Conservation (phyloP, 2,888 invertebrate species). For the Chalcis sispes region DNA sequence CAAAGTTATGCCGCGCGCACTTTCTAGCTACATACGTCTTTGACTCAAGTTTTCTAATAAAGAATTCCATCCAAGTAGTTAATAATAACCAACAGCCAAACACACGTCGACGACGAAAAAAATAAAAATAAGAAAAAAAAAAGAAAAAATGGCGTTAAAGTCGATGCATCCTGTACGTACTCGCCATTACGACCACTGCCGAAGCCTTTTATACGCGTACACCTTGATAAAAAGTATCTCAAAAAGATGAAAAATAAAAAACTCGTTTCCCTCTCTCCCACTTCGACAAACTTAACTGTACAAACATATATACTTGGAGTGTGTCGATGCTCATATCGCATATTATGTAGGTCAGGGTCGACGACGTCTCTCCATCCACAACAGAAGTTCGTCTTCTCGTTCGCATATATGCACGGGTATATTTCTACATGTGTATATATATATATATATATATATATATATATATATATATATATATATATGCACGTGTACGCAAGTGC, state of each 20-base stretch:
- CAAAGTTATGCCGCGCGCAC: too few relatives aligned
- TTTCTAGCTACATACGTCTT: constrained; percentile 31
- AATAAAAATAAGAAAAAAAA: not conserved
- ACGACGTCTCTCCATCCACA: constrained; percentile 51
- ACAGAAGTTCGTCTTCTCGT: constrained; percentile 62
- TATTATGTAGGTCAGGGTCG: constrained; percentile 73
- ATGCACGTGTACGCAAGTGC: not conserved
- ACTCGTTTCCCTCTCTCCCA: not conserved
- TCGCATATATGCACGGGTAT: too few relatives aligned
- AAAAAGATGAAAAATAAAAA: not conserved
- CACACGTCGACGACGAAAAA: not conserved
- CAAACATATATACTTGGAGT: constrained; percentile 32
- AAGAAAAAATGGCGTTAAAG: not conserved
- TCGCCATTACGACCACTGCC: too few relatives aligned
- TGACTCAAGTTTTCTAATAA: constrained; percentile 44
- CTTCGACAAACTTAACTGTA: constrained; percentile 59
- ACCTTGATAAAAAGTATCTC: not conserved
- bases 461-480: not conserved
- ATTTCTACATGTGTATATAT: not conserved
- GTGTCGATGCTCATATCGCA: constrained; percentile 59
- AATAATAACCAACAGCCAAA: constrained; percentile 19
- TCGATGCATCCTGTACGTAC: not conserved
- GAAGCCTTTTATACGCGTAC: not conserved
- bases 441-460: not conserved
- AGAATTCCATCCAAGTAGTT: constrained; percentile 31